Evolutionary conservation across 2,113 vertebrate species (phyloP).

Genomic region (Baryphthengus martii): DNA sequence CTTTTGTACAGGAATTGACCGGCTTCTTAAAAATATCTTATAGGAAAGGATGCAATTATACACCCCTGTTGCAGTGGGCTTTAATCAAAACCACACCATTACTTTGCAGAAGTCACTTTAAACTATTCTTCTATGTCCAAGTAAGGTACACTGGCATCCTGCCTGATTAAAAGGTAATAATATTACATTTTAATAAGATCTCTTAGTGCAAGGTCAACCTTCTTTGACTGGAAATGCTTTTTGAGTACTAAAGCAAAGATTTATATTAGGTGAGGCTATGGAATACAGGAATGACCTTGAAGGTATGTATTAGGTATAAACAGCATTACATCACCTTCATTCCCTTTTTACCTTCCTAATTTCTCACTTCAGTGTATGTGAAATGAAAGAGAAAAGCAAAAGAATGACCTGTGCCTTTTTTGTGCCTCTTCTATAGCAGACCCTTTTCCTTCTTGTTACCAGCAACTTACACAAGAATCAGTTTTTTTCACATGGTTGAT

Average conservation of each 20-base stretch:
- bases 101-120: background rate
- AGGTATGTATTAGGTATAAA: background rate
- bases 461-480: background rate
- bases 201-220: background rate
- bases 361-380: background rate
- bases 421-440: background rate
- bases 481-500: background rate
- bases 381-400: background rate
- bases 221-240: background rate
- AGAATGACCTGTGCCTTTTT: background rate
- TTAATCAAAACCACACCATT: background rate
- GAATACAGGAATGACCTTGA: background rate
- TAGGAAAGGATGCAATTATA: background rate
- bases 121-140: background rate
- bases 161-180: constrained; percentile 25
- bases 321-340: background rate
- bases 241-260: background rate
- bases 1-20: background rate
- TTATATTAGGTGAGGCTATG: background rate
- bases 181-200: background rate
- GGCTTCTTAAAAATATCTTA: background rate
- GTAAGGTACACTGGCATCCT: background rate
- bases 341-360: background rate
- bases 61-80: background rate
- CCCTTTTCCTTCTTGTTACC: background rate